Conservation (phyloP, 37 sponge, comb jelly and placozoan genomes). For the Hexactinellida sp. region DNA sequence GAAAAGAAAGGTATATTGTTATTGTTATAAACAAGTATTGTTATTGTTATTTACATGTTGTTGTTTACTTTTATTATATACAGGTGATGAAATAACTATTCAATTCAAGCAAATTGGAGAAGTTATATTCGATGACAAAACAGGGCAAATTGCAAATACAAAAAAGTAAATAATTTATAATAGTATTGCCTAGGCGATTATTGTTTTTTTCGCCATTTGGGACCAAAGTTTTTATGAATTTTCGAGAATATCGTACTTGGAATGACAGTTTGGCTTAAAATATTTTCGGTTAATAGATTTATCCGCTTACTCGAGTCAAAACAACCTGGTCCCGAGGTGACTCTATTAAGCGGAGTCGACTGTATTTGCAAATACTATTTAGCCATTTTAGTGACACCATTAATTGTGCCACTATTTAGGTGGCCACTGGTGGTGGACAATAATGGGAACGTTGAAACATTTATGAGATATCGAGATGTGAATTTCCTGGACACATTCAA, state of each 20-base stretch:
- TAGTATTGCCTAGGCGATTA: not conserved
- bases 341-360: no score
- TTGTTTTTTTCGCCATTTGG: no score
- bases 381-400: no score
- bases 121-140: not conserved
- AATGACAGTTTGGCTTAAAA: no score
- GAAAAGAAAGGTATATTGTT: constrained; percentile 13
- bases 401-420: no score
- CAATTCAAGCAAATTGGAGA: not conserved
- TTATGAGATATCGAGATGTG: constrained; percentile 15
- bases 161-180: not conserved
- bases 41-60: not conserved
- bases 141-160: not conserved
- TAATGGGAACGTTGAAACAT: not conserved
- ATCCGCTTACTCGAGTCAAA: no score
- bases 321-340: no score
- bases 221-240: no score
- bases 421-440: not conserved
- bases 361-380: no score
- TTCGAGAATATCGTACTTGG: no score
- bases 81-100: not conserved
- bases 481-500: not conserved
- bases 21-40: not conserved
- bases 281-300: no score
- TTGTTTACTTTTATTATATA: not conserved